A percentile compares a stretch with the other conserved stretches of the same genome.
These are phyloP conservation scores for Mantis religiosa DNA, from an alignment of 2,888 invertebrate genomes.

Conservation along the genomic window DNA sequence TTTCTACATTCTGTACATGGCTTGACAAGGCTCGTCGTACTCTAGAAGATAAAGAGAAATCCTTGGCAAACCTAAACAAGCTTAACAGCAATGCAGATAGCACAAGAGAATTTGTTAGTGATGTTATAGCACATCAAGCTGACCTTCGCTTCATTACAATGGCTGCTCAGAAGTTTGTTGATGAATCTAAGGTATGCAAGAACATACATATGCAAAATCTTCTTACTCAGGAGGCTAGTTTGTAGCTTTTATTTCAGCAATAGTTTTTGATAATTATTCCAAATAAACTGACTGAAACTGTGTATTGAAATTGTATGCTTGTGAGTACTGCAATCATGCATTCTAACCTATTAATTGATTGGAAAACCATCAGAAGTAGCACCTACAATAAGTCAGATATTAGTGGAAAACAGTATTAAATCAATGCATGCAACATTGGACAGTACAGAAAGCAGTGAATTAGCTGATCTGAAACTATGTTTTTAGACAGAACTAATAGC, in stretches of 20 bases:
- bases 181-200: slow-evolving; percentile 80
- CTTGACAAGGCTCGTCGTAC: slow-evolving; percentile 73
- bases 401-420: no score
- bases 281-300: no score
- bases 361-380: no score
- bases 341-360: no score
- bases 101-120: slow-evolving; percentile 84
- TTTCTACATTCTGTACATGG: slow-evolving; percentile 79
- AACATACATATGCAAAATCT: background rate
- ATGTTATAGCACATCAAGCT: slow-evolving; percentile 93
- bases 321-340: no score
- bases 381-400: no score
- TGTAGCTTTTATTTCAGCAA: background rate
- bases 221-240: background rate
- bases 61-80: slow-evolving; percentile 70
- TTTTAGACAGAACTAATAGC: no score
- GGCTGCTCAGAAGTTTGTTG: slow-evolving; percentile 93
- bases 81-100: slow-evolving; percentile 66
- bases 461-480: no score
- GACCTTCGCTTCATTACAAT: slow-evolving; percentile 93
- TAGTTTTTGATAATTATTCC: no score
- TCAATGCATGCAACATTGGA: no score
- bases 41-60: slow-evolving; percentile 81
- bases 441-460: no score
- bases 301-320: no score